Conservation (phyloP, 2,888 invertebrate species). For the Schrankia costaestrigalis region DNA sequence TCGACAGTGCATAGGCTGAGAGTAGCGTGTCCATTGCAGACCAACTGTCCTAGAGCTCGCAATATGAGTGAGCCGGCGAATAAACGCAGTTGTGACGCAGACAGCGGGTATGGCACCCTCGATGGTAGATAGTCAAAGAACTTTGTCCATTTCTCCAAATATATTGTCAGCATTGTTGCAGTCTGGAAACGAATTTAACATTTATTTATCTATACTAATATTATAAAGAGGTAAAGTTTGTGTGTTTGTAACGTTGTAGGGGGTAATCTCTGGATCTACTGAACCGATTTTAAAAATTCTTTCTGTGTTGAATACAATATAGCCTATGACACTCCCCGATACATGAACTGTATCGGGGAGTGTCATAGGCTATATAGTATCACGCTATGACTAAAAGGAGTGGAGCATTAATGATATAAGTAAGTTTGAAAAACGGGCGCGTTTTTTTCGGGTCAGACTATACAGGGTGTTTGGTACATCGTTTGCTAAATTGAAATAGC, state of each 20-base stretch:
- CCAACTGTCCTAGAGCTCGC: constrained; percentile 89
- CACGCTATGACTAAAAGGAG: too few relatives aligned
- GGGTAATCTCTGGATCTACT: too few relatives aligned
- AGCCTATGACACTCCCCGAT: too few relatives aligned
- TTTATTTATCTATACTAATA: neutral
- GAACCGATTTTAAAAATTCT: too few relatives aligned
- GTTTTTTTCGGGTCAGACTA: too few relatives aligned
- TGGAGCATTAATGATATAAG: too few relatives aligned
- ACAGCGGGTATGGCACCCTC: constrained; percentile 50
- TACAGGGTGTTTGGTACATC: too few relatives aligned
- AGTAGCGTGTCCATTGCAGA: constrained; percentile 88
- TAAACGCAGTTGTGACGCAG: constrained; percentile 55
- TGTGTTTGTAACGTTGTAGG: neutral
- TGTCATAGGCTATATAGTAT: too few relatives aligned
- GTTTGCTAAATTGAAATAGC: too few relatives aligned
- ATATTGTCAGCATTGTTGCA: constrained; percentile 83
- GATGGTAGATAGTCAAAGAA: constrained; percentile 81
- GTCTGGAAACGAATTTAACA: constrained; percentile 69
- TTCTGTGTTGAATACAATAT: too few relatives aligned
- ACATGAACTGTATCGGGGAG: too few relatives aligned
- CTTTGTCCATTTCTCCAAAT: constrained; percentile 82
- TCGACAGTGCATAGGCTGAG: constrained; percentile 40
- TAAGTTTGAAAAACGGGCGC: too few relatives aligned
- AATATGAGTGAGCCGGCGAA: constrained; percentile 85
- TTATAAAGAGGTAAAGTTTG: neutral